A percentile compares a stretch with the other conserved stretches of the same genome.
These are phyloP conservation scores for Brenthis ino DNA, from an alignment of 2,888 invertebrate species.

Conservation along the genomic window DNA sequence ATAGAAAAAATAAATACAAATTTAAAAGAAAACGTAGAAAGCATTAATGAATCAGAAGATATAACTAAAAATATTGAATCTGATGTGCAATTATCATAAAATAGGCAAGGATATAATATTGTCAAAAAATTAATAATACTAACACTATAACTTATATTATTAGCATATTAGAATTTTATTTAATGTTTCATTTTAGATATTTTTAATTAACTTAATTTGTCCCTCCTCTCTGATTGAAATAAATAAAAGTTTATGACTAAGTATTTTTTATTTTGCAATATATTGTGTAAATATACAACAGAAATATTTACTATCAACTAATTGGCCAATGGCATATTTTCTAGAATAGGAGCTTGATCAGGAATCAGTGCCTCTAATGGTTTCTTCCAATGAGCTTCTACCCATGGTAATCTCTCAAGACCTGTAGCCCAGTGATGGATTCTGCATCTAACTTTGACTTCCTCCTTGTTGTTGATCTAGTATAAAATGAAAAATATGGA, in stretches of 20 bases:
- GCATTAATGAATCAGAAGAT: conserved; percentile 10
- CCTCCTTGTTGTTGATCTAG: conserved; percentile 88
- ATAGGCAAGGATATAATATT: neutral
- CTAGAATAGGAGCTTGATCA: conserved; percentile 69
- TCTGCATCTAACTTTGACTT: conserved; percentile 87
- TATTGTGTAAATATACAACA: conserved; percentile 1
- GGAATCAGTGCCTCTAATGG: conserved; percentile 82
- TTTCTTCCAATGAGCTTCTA: conserved; percentile 79
- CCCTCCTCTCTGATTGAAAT: neutral
- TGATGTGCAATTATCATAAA: conserved; percentile 1
- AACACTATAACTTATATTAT: neutral
- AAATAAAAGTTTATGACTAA: neutral
- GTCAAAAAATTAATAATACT: neutral
- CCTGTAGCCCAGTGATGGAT: conserved; percentile 90
- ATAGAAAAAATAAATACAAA: conserved; percentile 34
- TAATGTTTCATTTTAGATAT: no score
- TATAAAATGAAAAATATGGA: conserved; percentile 43
- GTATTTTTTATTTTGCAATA: neutral
- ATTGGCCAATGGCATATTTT: conserved; percentile 58
- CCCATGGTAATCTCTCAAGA: conserved; percentile 80
- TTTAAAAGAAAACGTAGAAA: conserved; percentile 26
- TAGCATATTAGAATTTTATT: neutral
- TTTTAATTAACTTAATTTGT: no score
- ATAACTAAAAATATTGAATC: conserved; percentile 7
- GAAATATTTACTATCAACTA: conserved; percentile 28